phyloP scores from a whole-genome alignment of 1,140 invertebrate species.

The Apis florea region DNA sequence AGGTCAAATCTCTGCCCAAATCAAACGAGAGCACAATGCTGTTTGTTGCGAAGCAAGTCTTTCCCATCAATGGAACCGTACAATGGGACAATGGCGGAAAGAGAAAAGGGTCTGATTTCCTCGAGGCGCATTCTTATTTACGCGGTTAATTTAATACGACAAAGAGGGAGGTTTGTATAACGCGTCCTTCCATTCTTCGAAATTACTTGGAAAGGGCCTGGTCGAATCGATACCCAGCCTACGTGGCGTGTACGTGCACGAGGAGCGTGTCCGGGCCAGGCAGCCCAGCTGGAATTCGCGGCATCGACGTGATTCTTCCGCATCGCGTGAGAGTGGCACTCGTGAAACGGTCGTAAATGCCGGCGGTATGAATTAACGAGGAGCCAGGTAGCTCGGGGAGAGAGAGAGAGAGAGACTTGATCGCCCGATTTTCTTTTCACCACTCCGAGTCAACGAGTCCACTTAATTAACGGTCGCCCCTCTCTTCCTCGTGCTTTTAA shows the following conservation, averaged over 20 bases:
- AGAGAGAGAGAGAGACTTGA: not conserved
- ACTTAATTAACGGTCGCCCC: constrained; percentile 57
- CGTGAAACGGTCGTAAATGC: constrained; percentile 17
- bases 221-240: not conserved
- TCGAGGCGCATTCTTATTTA: not conserved
- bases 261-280: not conserved
- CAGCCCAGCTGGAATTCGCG: not conserved
- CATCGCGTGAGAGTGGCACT: constrained; percentile 36
- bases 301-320: constrained; percentile 23
- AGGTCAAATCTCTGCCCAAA: no score
- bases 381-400: constrained; percentile 6
- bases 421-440: constrained; percentile 18
- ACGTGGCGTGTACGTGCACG: not conserved
- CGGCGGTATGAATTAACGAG: constrained; percentile 22
- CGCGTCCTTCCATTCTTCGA: not conserved
- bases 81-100: no score
- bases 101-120: not conserved
- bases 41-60: not conserved
- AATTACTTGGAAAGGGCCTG: not conserved
- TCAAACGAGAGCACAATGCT: no score
- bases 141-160: not conserved
- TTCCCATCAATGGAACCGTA: not conserved
- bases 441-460: constrained; percentile 40
- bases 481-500: not conserved
- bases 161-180: not conserved